Evolutionary conservation across 2,888 invertebrate species (phyloP).

Genomic region (Drosophila basisetae): DNA sequence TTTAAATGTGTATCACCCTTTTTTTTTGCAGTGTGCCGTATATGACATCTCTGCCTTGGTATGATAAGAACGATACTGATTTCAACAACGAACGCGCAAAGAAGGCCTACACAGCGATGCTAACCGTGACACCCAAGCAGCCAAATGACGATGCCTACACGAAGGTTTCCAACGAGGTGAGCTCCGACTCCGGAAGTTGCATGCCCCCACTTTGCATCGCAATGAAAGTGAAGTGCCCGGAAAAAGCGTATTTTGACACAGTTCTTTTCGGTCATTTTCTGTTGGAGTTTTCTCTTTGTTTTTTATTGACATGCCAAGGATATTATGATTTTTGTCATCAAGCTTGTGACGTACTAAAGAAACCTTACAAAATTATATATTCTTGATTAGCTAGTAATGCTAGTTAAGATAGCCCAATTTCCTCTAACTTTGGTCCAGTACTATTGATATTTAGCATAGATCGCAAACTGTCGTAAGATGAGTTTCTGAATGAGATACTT

Average conservation of each 20-base stretch:
- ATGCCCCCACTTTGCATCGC: slow-evolving; percentile 51
- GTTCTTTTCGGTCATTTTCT: neutral
- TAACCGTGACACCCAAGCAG: slow-evolving; percentile 94
- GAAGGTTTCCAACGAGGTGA: slow-evolving; percentile 91
- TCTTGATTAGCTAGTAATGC: neutral
- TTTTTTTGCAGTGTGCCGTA: slow-evolving; percentile 87
- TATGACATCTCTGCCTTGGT: slow-evolving; percentile 93
- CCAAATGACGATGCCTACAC: slow-evolving; percentile 92
- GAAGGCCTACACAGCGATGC: slow-evolving; percentile 93
- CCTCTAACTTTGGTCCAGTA: neutral
- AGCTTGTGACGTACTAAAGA: neutral
- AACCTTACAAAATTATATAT: neutral
- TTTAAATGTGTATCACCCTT: slow-evolving; percentile 17
- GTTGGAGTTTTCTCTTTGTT: neutral
- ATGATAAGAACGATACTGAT: slow-evolving; percentile 90
- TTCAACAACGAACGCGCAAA: slow-evolving; percentile 93
- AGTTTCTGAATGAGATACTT: neutral
- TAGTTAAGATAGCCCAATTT: neutral
- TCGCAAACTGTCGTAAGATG: neutral
- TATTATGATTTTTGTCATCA: neutral
- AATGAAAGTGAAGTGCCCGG: slow-evolving; percentile 35
- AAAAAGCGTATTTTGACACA: slow-evolving; percentile 24
- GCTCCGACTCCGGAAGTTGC: slow-evolving; percentile 20
- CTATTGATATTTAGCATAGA: neutral
- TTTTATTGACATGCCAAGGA: neutral